Conservation (phyloP, 1,140 invertebrate genomes). For the Scaptomyza pallida region DNA sequence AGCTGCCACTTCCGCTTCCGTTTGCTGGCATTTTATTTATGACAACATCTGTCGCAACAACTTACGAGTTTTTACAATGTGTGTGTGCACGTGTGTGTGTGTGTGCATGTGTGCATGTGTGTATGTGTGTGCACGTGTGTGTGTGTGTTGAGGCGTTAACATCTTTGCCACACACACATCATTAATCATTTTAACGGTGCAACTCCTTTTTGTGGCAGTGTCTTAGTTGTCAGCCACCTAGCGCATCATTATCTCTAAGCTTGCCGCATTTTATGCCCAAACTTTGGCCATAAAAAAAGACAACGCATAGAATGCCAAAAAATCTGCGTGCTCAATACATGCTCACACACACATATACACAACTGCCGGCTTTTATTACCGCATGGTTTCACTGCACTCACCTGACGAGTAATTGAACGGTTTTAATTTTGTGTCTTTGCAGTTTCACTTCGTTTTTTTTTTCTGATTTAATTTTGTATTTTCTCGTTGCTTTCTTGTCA, state of each 20-base stretch:
- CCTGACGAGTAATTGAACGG: constrained; percentile 3
- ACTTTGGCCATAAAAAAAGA: constrained; percentile 47
- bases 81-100: constrained; percentile 17
- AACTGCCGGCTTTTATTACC: constrained; percentile 1
- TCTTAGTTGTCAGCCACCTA: constrained; percentile 31
- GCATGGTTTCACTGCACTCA: constrained; percentile 9
- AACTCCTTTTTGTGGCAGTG: constrained; percentile 42
- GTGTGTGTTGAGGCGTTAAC: constrained; percentile 64
- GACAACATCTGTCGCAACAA: constrained; percentile 76
- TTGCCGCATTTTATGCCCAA: constrained; percentile 47
- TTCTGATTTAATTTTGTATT: neutral
- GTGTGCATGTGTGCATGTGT: constrained; percentile 28
- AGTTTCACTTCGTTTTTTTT: no score
- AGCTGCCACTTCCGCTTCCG: constrained; percentile 41
- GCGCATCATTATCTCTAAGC: constrained; percentile 28
- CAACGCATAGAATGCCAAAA: neutral
- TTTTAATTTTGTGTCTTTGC: neutral
- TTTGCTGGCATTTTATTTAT: constrained; percentile 73
- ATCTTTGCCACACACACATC: constrained; percentile 69
- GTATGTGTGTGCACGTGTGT: constrained; percentile 23
- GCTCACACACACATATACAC: neutral
- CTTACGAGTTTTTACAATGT: constrained; percentile 18
- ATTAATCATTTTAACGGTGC: constrained; percentile 80
- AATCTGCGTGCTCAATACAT: neutral
- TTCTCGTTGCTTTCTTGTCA: no score